Evolutionary conservation across 2,888 invertebrate genomes (phyloP), one percentile per base, ranked within the genome.

Genomic region (Cataglyphis altisquamis): DNA sequence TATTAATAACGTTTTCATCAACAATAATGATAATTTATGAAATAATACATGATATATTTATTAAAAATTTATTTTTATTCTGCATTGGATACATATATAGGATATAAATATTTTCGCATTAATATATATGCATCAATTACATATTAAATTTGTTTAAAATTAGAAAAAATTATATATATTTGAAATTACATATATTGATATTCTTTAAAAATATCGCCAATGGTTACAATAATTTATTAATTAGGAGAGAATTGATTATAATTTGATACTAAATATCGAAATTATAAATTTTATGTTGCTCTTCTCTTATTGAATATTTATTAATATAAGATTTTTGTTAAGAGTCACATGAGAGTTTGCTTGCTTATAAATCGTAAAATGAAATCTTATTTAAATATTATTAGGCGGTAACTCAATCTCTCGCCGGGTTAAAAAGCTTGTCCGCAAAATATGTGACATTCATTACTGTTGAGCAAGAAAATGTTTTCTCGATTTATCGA

Each of bases 401-500:
- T 15, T 41, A 21, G 6, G 36, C 10, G 15, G 9, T 12, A 57
- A 18, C 8, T 36, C 25, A 32, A 55, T 55, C 62, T 60, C 21
- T 45, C 18, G 36, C 12, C 29, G n/a, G 45, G 8, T 8, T 32
- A 15, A 29, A 18, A 45, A 73, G n/a, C 5, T 25, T 74, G 29
- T 2, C 12, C 39, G 45, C 8, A 48, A 25, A 52, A 64, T 36
- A 18, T 55, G 39, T 39, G 25, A 12, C n/a, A 25, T 32, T 52
- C 12, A 21, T 52, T 73, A 60, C 18, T 21, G 36, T 18, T 3
- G 36, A 63, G 9, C 41, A 9, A 12, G 6, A 55, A 82, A 41
- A 25, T 41, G 21, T 57, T 52, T 66, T 57, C 41, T 64, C 55
- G 64, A 62, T 52, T 63, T 81, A 63, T 63, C 63, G 72, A 72